A percentile compares a stretch with the other conserved stretches of the same genome.
Conservation (phyloP, 2,888 invertebrate genomes). For the Sinhomidia bicolor region DNA sequence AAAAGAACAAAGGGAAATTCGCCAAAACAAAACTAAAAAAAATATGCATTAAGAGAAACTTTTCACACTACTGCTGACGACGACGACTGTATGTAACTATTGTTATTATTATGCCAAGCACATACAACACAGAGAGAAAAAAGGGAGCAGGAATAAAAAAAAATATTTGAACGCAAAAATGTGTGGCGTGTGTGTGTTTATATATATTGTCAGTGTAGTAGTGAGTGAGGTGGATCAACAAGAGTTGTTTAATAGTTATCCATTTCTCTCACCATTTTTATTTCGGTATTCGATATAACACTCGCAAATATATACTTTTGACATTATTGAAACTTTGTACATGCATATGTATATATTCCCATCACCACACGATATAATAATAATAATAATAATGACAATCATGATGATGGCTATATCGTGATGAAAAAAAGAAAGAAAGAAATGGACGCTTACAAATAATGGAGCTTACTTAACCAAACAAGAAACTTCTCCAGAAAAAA, state of each 20-base stretch:
- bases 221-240: conserved; percentile 10
- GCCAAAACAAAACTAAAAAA: neutral
- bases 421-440: conserved; percentile 4
- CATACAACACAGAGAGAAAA: neutral
- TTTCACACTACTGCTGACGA: too few species aligned
- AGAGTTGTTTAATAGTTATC: neutral
- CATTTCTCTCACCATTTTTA: neutral
- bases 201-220: too few species aligned
- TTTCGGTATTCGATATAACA: neutral
- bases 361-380: too few species aligned
- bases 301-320: neutral
- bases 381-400: neutral
- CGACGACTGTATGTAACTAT: too few species aligned
- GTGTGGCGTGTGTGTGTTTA: conserved; percentile 6
- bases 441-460: conserved; percentile 37
- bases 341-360: too few species aligned
- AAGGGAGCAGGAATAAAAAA: neutral
- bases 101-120: conserved; percentile 13
- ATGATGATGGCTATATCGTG: conserved; percentile 18
- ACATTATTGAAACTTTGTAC: conserved; percentile 44
- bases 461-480: conserved; percentile 50
- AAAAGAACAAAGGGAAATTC: neutral
- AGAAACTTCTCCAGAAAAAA: conserved; percentile 25
- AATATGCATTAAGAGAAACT: neutral
- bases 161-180: conserved; percentile 30